Percentiles rank a stretch among this genome's conserved stretches.
phyloP scores from a whole-genome alignment of 2,113 vertebrate species.

The Trogon melanurus region DNA sequence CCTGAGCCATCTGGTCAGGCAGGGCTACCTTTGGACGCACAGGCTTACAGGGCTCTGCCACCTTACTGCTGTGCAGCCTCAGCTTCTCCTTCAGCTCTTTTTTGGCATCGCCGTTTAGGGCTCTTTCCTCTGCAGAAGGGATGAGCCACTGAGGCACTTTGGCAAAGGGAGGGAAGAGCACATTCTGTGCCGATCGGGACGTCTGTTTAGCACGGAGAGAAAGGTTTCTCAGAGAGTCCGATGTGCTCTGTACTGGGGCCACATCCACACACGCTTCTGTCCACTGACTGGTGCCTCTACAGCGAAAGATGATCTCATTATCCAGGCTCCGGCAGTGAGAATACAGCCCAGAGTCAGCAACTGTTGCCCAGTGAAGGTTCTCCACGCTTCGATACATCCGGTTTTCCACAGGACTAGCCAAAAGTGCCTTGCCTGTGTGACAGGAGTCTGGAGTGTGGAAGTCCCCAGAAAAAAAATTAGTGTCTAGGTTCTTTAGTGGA shows the following conservation, averaged over 20 bases:
- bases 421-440: slow-evolving; percentile 22
- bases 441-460: slow-evolving; percentile 37
- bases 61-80: slow-evolving; percentile 81
- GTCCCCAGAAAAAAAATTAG: slow-evolving; percentile 49
- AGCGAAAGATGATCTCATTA: slow-evolving; percentile 82
- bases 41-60: slow-evolving; percentile 77
- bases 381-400: slow-evolving; percentile 89
- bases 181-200: slow-evolving; percentile 62
- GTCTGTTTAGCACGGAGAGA: slow-evolving; percentile 68
- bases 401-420: slow-evolving; percentile 37
- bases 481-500: slow-evolving; percentile 72
- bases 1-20: slow-evolving; percentile 9
- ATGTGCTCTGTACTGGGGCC: slow-evolving; percentile 45
- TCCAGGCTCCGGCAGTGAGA: slow-evolving; percentile 79
- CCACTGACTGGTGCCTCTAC: slow-evolving; percentile 77
- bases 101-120: slow-evolving; percentile 61
- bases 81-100: slow-evolving; percentile 86
- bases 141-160: slow-evolving; percentile 81
- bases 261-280: slow-evolving; percentile 74
- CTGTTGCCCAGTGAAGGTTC: slow-evolving; percentile 83
- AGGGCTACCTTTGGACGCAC: slow-evolving; percentile 74
- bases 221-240: slow-evolving; percentile 67
- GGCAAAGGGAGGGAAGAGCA: slow-evolving; percentile 74
- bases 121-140: slow-evolving; percentile 77
- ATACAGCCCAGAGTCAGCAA: slow-evolving; percentile 71